These are phyloP conservation scores for Lycaon pictus DNA, from an alignment of 2,113 vertebrate genomes.

Conservation along the genomic window DNA sequence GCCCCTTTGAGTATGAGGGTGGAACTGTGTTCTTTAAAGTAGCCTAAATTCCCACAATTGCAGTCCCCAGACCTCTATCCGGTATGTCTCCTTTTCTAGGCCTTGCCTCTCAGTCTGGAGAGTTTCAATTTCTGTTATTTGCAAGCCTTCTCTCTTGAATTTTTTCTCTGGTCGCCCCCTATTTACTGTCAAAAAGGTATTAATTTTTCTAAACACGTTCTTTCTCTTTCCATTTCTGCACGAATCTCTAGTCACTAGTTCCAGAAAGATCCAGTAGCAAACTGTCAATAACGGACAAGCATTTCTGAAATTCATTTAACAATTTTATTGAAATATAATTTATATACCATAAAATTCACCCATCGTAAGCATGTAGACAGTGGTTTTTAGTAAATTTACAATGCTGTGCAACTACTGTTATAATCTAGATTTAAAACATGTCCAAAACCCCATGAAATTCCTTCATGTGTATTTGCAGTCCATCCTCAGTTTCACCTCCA, in stretches of 20 bases:
- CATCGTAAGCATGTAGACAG: neutral
- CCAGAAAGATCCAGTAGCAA: neutral
- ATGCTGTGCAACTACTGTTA: neutral
- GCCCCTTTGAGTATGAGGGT: neutral
- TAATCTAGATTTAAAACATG: neutral
- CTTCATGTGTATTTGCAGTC: neutral
- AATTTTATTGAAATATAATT: neutral
- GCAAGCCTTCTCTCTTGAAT: neutral
- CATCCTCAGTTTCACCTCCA: slow-evolving; percentile 4
- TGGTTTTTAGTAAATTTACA: slow-evolving; percentile 53
- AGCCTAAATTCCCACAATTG: neutral
- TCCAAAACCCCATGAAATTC: neutral
- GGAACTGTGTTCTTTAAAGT: slow-evolving; percentile 28
- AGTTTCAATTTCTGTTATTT: neutral
- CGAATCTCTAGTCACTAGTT: neutral
- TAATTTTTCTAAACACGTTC: slow-evolving; percentile 35
- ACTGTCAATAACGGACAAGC: neutral
- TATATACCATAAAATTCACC: neutral
- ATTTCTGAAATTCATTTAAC: slow-evolving; percentile 8
- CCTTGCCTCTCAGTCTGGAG: neutral
- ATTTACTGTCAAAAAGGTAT: neutral
- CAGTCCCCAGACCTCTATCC: neutral
- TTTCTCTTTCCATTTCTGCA: slow-evolving; percentile 22
- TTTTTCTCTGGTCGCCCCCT: neutral
- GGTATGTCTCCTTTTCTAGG: neutral